phyloP scores from a whole-genome alignment of 2,113 vertebrate genomes.

The Accipiter virgatus region DNA sequence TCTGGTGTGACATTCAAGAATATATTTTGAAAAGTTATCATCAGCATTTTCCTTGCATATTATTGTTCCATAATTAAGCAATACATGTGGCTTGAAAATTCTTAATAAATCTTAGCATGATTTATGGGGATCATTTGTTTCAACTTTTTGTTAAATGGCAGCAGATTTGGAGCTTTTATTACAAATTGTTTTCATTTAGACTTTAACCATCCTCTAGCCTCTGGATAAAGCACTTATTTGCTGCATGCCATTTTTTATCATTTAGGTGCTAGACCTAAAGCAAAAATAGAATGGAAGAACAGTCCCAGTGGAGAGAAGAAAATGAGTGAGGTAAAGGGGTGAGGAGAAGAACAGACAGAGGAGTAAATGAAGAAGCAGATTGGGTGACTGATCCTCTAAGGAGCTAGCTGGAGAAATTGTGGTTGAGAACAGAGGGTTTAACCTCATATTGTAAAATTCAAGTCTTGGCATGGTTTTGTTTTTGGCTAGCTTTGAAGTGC shows the following conservation, averaged over 20 bases:
- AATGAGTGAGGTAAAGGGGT: not conserved
- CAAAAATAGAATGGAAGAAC: constrained; percentile 24
- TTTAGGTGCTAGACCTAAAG: constrained; percentile 30
- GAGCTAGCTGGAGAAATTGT: not conserved
- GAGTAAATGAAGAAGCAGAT: not conserved
- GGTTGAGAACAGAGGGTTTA: not conserved
- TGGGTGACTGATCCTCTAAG: not conserved
- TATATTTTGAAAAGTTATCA: not conserved
- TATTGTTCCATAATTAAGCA: constrained; percentile 14
- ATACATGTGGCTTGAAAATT: not conserved
- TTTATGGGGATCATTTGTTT: constrained; percentile 65
- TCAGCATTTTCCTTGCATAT: constrained; percentile 3
- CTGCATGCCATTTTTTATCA: constrained; percentile 58
- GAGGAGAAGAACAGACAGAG: not conserved
- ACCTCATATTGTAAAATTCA: not conserved
- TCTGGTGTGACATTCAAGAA: not conserved
- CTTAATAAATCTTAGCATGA: constrained; percentile 43
- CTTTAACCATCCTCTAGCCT: constrained; percentile 17
- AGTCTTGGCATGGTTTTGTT: not conserved
- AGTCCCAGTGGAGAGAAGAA: not conserved
- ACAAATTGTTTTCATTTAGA: constrained; percentile 72
- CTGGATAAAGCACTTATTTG: constrained; percentile 60
- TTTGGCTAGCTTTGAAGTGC: not conserved
- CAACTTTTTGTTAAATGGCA: constrained; percentile 57
- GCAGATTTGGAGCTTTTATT: constrained; percentile 63